Conservation (phyloP, 2,888 invertebrate species). For the Orthosia incerta region DNA sequence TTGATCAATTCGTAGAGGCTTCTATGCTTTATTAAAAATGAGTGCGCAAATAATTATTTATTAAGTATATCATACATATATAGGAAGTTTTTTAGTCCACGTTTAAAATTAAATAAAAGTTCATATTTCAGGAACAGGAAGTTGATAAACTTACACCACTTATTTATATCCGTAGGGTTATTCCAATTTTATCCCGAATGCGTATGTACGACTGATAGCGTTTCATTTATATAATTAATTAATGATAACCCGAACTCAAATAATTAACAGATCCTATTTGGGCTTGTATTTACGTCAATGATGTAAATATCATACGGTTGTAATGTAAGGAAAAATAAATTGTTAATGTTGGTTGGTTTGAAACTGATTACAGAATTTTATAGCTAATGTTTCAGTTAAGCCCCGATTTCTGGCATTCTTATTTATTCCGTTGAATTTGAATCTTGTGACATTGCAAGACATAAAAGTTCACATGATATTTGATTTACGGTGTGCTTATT, state of each 20-base stretch:
- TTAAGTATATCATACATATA: too few species aligned
- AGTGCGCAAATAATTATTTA: background rate
- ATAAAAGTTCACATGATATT: background rate
- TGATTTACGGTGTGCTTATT: too few species aligned
- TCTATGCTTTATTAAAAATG: too few species aligned
- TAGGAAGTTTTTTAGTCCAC: background rate
- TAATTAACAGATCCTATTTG: conserved; percentile 11
- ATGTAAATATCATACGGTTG: background rate
- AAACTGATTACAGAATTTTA: background rate
- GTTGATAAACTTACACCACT: conserved; percentile 3
- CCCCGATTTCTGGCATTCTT: background rate
- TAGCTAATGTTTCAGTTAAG: conserved; percentile 7
- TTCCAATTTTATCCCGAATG: conserved; percentile 15
- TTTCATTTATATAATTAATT: conserved; percentile 16
- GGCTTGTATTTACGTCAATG: conserved; percentile 17
- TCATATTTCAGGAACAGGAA: conserved; percentile 4
- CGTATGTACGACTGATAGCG: conserved; percentile 21
- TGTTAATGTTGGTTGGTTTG: background rate
- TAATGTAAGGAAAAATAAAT: conserved; percentile 21
- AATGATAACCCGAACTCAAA: conserved; percentile 11
- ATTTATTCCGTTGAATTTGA: background rate
- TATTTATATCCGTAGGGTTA: background rate
- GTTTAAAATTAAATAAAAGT: background rate
- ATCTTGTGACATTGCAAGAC: background rate
- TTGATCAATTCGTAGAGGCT: too few species aligned